These are phyloP conservation scores for Pyrocephalus nanus DNA, from an alignment of 2,797 vertebrate genomes.

Conservation along the genomic window DNA sequence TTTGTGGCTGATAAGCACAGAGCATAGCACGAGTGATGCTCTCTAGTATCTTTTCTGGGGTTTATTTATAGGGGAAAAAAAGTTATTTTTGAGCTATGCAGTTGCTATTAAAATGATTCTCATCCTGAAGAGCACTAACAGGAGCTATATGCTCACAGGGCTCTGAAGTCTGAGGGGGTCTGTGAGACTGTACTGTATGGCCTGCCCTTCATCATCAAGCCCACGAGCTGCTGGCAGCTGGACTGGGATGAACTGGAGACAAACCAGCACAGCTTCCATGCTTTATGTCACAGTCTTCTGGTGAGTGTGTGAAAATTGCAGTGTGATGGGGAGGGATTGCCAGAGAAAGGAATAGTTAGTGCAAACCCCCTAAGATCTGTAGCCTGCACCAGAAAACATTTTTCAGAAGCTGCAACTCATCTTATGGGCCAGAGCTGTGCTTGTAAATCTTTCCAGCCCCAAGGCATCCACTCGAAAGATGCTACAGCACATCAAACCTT, in stretches of 20 bases:
- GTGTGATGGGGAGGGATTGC: not conserved
- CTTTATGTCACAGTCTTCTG: constrained; percentile 86
- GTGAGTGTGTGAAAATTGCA: constrained; percentile 72
- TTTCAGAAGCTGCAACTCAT: not conserved
- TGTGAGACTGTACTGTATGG: constrained; percentile 91
- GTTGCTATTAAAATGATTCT: not conserved
- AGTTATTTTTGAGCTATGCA: not conserved
- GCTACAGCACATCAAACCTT: not conserved
- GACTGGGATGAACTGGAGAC: constrained; percentile 94
- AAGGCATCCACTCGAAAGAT: not conserved
- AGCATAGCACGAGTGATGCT: not conserved
- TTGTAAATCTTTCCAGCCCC: not conserved
- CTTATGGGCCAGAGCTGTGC: not conserved
- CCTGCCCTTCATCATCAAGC: constrained; percentile 85
- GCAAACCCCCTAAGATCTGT: not conserved
- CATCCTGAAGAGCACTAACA: not conserved
- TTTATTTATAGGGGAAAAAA: not conserved
- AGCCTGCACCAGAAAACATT: not conserved
- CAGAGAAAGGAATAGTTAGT: not conserved
- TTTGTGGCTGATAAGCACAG: not conserved
- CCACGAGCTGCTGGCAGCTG: constrained; percentile 91
- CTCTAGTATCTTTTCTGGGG: not conserved
- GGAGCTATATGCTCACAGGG: constrained; percentile 70
- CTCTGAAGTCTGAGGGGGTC: constrained; percentile 83
- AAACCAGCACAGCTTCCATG: constrained; percentile 90